These are phyloP conservation scores for Coremacera marginata DNA, from an alignment of 2,888 invertebrate genomes.

Conservation along the genomic window DNA sequence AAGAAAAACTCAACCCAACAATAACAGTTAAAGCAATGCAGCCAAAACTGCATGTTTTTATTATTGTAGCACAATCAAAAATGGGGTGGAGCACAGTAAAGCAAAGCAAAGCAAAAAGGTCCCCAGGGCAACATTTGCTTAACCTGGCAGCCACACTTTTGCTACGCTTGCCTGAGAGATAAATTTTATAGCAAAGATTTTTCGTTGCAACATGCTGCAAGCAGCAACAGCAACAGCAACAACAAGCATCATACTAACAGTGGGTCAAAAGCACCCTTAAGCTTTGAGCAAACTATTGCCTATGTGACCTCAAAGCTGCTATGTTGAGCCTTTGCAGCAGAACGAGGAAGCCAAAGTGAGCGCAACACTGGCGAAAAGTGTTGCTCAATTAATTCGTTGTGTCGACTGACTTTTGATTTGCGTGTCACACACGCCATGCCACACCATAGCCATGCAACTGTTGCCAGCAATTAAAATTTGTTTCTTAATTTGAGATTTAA, in stretches of 20 bases:
- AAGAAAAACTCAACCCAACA: neutral
- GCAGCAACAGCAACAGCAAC: neutral
- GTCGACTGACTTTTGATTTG: conserved; percentile 12
- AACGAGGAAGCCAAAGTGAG: neutral
- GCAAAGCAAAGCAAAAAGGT: conserved; percentile 8
- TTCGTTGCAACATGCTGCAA: conserved; percentile 5
- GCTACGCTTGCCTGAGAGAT: neutral
- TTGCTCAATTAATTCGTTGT: conserved; percentile 25
- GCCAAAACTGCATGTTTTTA: no score
- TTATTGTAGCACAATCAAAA: neutral
- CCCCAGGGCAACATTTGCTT: conserved; percentile 10
- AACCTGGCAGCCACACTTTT: neutral
- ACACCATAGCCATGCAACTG: neutral
- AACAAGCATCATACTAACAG: neutral
- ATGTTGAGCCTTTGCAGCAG: neutral
- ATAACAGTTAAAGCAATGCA: neutral
- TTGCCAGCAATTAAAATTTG: no score
- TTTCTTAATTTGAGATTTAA: neutral
- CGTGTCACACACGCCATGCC: conserved; percentile 12
- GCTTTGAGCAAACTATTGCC: neutral
- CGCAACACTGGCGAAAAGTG: neutral
- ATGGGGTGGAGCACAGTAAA: neutral
- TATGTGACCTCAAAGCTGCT: neutral
- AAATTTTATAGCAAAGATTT: conserved; percentile 13
- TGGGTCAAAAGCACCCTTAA: conserved; percentile 1